Percentiles rank a stretch among this genome's conserved stretches.
Conservation (phyloP, 92 coral and sea anemone genomes). For the Palythoa caribaeorum region DNA sequence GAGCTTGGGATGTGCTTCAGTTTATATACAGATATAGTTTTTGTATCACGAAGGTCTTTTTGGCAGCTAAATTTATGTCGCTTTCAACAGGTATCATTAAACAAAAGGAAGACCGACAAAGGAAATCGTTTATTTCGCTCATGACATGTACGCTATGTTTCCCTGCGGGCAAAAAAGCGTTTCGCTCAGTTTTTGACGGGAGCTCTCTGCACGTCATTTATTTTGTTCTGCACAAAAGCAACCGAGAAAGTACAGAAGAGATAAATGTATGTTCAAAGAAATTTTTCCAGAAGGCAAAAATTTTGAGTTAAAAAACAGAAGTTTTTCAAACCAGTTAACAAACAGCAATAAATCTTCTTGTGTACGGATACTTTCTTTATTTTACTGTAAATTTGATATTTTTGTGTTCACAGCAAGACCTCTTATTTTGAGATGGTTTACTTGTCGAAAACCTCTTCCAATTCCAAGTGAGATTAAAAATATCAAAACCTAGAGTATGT, state of each 20-base stretch:
- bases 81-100: constrained; percentile 10
- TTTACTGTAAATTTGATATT: neutral
- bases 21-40: neutral
- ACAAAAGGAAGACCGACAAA: constrained; percentile 44
- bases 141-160: neutral
- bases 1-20: neutral
- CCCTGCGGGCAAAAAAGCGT: constrained; percentile 28
- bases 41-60: neutral
- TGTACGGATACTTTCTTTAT: neutral
- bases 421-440: constrained; percentile 1
- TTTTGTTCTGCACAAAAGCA: constrained; percentile 6
- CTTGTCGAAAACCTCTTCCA: constrained; percentile 22
- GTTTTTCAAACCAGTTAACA: neutral
- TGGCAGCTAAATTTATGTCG: neutral
- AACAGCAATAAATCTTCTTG: neutral
- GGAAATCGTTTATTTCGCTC: constrained; percentile 25
- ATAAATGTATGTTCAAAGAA: neutral
- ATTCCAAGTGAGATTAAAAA: constrained; percentile 11
- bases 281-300: constrained; percentile 27
- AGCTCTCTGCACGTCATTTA: constrained; percentile 42
- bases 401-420: constrained; percentile 34
- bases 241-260: constrained; percentile 22
- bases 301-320: constrained; percentile 31
- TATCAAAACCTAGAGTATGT: neutral
- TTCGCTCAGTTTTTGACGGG: constrained; percentile 19